A percentile compares a stretch with the other conserved stretches of the same genome.
phyloP scores from a whole-genome alignment of 2,113 vertebrate species.

The Ailurus styani region DNA sequence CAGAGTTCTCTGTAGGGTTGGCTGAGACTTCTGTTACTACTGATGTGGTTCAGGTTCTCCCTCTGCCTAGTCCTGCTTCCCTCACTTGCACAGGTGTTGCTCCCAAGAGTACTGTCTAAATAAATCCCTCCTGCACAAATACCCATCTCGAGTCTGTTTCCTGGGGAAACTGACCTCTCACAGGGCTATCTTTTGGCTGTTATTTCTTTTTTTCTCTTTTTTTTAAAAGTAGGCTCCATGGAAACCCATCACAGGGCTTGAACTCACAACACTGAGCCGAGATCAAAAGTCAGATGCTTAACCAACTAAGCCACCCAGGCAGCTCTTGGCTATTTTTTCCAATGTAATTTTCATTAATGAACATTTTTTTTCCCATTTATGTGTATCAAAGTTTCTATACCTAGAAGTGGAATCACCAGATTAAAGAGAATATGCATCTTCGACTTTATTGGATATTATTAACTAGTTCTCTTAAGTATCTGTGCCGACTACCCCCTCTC shows the following conservation, averaged over 20 bases:
- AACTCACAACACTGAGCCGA: neutral
- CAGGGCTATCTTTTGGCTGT: neutral
- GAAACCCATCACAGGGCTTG: neutral
- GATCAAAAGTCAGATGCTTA: neutral
- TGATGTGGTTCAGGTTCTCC: accelerated
- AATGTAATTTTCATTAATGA: neutral
- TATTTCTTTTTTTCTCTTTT: neutral
- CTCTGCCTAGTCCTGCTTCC: neutral
- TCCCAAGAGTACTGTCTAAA: neutral
- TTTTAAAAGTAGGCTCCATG: neutral
- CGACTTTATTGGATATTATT: neutral
- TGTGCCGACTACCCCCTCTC: neutral
- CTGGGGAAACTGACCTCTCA: neutral
- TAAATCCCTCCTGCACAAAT: neutral
- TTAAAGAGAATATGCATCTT: neutral
- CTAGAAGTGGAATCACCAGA: neutral
- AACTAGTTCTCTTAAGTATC: neutral
- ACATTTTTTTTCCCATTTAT: neutral
- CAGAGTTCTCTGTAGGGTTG: neutral
- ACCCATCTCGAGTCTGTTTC: neutral
- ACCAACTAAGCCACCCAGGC: neutral
- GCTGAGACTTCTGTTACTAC: neutral
- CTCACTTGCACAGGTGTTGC: neutral
- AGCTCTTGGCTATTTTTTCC: neutral
- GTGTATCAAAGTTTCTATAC: neutral